phyloP scores from a whole-genome alignment of 2,797 vertebrate genomes.

The Pterois miles region DNA sequence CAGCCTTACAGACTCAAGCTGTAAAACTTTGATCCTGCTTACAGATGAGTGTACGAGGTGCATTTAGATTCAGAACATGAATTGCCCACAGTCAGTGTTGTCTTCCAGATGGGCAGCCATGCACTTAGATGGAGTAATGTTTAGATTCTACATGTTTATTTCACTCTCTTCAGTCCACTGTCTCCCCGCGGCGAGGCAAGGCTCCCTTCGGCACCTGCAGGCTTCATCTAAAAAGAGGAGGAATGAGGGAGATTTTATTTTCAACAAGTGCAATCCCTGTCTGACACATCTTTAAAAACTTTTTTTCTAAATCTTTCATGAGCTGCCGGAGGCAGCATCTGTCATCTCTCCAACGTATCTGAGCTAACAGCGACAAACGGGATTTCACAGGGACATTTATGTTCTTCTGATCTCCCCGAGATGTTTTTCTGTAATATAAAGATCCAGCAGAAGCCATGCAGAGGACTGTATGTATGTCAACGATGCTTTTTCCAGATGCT shows the following conservation, averaged over 20 bases:
- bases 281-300: conserved; percentile 55
- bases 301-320: conserved; percentile 59
- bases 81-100: conserved; percentile 31
- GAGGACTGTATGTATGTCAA: conserved; percentile 37
- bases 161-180: conserved; percentile 14
- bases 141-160: conserved; percentile 44
- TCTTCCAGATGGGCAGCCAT: conserved; percentile 46
- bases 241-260: conserved; percentile 39
- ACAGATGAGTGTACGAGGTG: conserved; percentile 8
- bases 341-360: conserved; percentile 19
- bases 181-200: not conserved
- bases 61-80: conserved; percentile 43
- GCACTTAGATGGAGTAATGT: conserved; percentile 15
- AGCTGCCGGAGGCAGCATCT: conserved; percentile 50
- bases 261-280: conserved; percentile 49
- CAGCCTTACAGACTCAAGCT: not conserved
- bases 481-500: conserved; percentile 69
- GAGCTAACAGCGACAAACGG: conserved; percentile 27
- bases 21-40: conserved; percentile 5
- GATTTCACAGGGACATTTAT: conserved; percentile 53
- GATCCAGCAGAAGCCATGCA: conserved; percentile 35
- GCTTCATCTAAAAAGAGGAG: conserved; percentile 15
- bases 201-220: conserved; percentile 23
- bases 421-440: conserved; percentile 46
- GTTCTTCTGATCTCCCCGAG: conserved; percentile 43